These are phyloP conservation scores for Empidonax traillii DNA, from an alignment of 2,113 vertebrate species.

Conservation along the genomic window DNA sequence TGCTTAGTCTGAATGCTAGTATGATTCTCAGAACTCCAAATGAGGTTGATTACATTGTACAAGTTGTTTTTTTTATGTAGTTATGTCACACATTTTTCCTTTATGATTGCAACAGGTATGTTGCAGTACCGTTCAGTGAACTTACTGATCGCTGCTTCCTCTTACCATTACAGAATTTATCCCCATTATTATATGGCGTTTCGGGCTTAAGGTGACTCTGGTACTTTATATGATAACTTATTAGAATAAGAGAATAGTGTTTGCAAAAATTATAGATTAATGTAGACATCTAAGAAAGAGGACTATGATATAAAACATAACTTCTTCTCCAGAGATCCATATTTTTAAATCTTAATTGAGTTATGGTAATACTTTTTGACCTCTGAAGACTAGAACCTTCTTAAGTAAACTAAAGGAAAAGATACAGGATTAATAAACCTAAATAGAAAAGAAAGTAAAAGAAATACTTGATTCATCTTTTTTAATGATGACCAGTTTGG, in stretches of 20 bases:
- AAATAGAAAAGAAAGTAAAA: background rate
- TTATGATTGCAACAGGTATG: background rate
- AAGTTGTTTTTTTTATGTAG: background rate
- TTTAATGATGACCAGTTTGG: background rate
- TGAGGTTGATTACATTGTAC: background rate
- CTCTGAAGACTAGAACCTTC: background rate
- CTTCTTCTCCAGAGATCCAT: background rate
- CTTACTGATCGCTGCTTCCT: background rate
- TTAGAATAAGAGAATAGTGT: background rate
- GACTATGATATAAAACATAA: background rate
- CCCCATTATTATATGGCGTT: background rate
- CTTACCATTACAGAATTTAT: background rate
- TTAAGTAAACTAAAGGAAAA: background rate
- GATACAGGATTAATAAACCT: background rate
- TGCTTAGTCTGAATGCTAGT: background rate
- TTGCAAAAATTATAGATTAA: background rate
- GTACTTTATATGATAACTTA: background rate
- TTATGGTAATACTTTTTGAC: background rate
- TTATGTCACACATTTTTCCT: background rate
- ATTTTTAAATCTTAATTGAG: background rate
- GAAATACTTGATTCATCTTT: background rate
- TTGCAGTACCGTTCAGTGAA: background rate
- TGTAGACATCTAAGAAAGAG: background rate
- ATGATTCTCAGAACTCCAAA: background rate
- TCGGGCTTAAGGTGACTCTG: background rate